Base-by-base conservation (phyloP, 2,113 vertebrate species). In the Oxyruncus cristatus region DNA sequence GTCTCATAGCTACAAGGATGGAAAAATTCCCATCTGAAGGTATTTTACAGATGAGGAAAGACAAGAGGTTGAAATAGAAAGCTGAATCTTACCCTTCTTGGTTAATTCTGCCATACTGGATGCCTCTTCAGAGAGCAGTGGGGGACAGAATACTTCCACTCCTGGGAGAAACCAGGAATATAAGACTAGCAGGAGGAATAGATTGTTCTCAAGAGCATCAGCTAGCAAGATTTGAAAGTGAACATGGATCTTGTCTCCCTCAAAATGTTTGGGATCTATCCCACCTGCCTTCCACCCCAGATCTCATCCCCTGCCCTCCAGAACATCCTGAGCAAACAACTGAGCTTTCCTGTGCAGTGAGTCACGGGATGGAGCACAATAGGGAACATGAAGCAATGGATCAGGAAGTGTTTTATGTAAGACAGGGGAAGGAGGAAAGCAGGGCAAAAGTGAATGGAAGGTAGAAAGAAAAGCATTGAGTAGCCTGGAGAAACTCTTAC, bases 261-360 rank as follows among this genome's bases (percentile, higher is more conserved):
- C 17, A 42, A 77, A 81, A 78, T 6, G 27, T 56, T 62, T n/a
- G 20, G 28, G 91, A 72, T 3, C 3, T 68, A 21, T 89, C 14
- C 7, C 53, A 35, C 5, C 8, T 9, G 3, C 12, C 22, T 3
- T 18, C 67, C 41, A 21, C 72, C 53, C 6, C 11, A 73, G 79
- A 62, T 17, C 44, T 94, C 75, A 95, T 47, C 3, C 49, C n/a
- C 68, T 92, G 72, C 37, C 41, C 56, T 92, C 49, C 62, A 95
- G 52, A 96, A 92, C 59, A 92, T 63, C 61, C 79, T 62, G 0
- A 72, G 46, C 70, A 91, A 97, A 95, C 46, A 87, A 73, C 65
- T 2, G 4, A 89, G 53, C 49, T 95, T 95, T 96, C 91, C 95
- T 93, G 85, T 87, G 66, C 76, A 78, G 47, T 92, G 93, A 97